Conservation (phyloP, 2,888 invertebrate species). For the Vandiemenella viatica region DNA sequence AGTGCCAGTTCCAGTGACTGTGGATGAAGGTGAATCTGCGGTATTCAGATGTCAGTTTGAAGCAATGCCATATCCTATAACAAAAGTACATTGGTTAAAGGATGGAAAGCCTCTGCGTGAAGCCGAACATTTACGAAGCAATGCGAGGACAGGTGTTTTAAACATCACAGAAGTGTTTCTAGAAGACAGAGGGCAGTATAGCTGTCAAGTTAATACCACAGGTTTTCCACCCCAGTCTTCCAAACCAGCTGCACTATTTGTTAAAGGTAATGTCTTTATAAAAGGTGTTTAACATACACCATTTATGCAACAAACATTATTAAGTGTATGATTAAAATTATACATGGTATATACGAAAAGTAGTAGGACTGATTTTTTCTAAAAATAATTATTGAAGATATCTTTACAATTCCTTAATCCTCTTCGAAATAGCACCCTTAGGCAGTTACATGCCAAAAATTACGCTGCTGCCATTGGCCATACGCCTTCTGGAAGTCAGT, state of each 20-base stretch:
- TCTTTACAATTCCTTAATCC: too few species aligned
- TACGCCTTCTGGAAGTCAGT: too few species aligned
- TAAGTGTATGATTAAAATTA: too few species aligned
- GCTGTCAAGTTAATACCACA: constrained; percentile 47
- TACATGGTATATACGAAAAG: too few species aligned
- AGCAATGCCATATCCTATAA: constrained; percentile 36
- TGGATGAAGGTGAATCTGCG: constrained; percentile 50
- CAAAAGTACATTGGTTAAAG: constrained; percentile 50
- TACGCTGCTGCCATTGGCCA: too few species aligned
- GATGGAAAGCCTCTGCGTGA: constrained; percentile 12
- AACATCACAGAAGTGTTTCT: constrained; percentile 35
- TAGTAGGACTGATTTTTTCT: too few species aligned
- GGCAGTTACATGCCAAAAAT: too few species aligned
- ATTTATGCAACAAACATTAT: too few species aligned
- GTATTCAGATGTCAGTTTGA: constrained; percentile 47
- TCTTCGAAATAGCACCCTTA: too few species aligned
- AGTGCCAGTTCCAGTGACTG: constrained; percentile 39
- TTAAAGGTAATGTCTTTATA: constrained; percentile 46
- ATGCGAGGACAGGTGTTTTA: constrained; percentile 33
- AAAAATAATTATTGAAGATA: too few species aligned
- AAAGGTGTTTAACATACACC: too few species aligned
- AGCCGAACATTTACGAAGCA: constrained; percentile 18
- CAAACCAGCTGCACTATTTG: constrained; percentile 38
- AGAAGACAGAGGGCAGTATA: constrained; percentile 47
- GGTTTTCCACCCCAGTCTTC: constrained; percentile 43